Evolutionary conservation across 2,797 vertebrate genomes (phyloP), one percentile per base, ranked within the genome.

Genomic region (Pseudochaenichthys georgianus): DNA sequence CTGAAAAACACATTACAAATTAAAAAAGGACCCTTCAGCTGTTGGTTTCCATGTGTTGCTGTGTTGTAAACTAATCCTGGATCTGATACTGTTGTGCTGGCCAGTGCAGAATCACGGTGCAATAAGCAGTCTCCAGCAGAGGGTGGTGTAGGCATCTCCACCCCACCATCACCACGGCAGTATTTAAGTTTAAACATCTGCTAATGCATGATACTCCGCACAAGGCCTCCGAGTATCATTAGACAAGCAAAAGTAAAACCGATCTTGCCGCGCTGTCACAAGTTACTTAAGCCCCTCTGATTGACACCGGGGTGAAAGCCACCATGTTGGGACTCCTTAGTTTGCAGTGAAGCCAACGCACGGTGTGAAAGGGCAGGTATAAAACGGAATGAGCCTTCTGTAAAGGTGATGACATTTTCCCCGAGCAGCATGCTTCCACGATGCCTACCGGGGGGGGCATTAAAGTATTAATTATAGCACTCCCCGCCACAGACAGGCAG

Each of bases 381-480:
- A 46, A 75, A 17, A 78, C 58, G 52, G 63, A 77, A 59, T 8
- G 45, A 73, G 66, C 63, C 45, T 68, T 71, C 58, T 73, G 76
- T 74, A 77, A 88, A 91, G 88, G 87, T 81, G 85, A 75, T 89
- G 92, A 87, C 90, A 87, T 91, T 90, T 83, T 77, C 77, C 73
- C 86, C 1, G 61, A 80, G 78, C 79, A 55, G 81, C 70, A 16
- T 34, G 77, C 78, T 74, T 84, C 72, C 83, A 59, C 31, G 2
- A 16, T 43, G 60, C 70, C n/a, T 78, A 70, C 86, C 9, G 80
- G 80, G 90, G 89, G 89, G 83, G 85, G 77, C 87, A 91, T 94
- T 94, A 92, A 87, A 85, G 87, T 90, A 92, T 92, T 95, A 93
- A 95, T 95, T 93, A 90, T 90, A 86, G 82, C 92, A 85, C 90